These are phyloP conservation scores for Cephalopholis sonnerati DNA, from an alignment of 2,113 vertebrate genomes.

Conservation along the genomic window DNA sequence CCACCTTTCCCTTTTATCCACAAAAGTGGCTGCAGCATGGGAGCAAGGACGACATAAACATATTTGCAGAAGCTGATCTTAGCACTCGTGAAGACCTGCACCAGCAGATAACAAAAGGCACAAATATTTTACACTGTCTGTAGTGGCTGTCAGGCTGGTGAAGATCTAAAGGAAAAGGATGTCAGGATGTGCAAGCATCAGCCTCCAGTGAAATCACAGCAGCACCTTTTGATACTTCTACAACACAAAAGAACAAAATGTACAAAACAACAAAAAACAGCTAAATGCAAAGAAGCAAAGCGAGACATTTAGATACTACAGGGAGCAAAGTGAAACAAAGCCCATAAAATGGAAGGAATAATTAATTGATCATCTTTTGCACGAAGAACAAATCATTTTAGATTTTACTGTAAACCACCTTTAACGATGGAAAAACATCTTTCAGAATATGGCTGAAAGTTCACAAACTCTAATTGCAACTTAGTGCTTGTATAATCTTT, in stretches of 20 bases:
- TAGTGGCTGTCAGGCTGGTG: conserved; percentile 41
- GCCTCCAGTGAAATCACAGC: conserved; percentile 13
- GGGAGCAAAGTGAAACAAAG: not conserved
- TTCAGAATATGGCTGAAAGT: too few relatives aligned
- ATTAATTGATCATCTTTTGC: not conserved
- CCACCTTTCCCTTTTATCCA: conserved; percentile 19
- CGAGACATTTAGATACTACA: not conserved
- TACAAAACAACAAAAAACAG: not conserved
- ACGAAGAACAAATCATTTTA: too few relatives aligned
- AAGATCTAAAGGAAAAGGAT: conserved; percentile 42
- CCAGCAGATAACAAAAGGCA: conserved; percentile 46
- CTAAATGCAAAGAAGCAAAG: conserved; percentile 16
- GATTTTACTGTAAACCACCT: not conserved
- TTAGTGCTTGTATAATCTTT: not conserved
- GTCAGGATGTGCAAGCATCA: conserved; percentile 25
- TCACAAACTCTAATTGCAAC: not conserved
- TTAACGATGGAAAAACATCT: not conserved
- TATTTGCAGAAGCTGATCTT: conserved; percentile 13
- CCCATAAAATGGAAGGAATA: not conserved
- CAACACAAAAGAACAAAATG: not conserved
- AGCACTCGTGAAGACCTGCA: conserved; percentile 56
- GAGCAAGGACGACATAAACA: conserved; percentile 21
- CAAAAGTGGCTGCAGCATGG: conserved; percentile 41
- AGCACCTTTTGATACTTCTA: not conserved
- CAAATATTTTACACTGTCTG: conserved; percentile 2